Base-by-base conservation (phyloP, 2,888 invertebrate species). In the Tortricodes alternella region DNA sequence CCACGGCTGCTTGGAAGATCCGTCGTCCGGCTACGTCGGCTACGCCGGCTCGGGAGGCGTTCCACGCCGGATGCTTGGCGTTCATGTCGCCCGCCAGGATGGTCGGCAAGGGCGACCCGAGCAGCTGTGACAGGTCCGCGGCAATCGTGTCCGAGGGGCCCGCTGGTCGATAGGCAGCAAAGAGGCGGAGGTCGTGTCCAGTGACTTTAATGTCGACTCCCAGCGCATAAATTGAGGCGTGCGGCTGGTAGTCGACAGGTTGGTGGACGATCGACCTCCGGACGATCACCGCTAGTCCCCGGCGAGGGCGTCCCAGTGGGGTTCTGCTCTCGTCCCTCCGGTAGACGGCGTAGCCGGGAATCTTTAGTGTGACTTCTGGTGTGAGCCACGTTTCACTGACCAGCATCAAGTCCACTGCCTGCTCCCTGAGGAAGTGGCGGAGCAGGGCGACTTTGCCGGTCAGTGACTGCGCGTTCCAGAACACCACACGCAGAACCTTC, bases 121-220 rank as follows among this genome's bases (percentile, higher is more conserved):
- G 1, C 6, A 32, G 1, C 5, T 5, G 5, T 1, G 18, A 1
- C 6, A 44, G 7, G 11, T 44, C 44, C 6, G 0, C 4, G 2
- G 5, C 15, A 8, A 18, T 5, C 5, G 1, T 5, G 4, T 0
- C 29, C n/a, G 0, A 2, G 6, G 0, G n/a, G n/a, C 0, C 0
- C 1, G 58, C 52, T 0, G 62, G 62, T 3, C 50, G 34, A 37
- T 62, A 62, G 0, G 48, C 7, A 1, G 62, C 56, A 9, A 35
- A 58, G 0, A 60, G 1, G 2, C 53, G 35, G 0, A 48, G 21
- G 3, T 55, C 38, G 1, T 3, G 9, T 0, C 41, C 46, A 0
- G 3, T 34, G 0, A 35, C 6, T n/a, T 27, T 7, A 0, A 59
- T 1, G 27, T 60, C 60, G 0, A 61, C 37, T 0, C 62, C 63